Evolutionary conservation across 2,797 vertebrate species (phyloP).

Genomic region (Sebastes jordani): DNA sequence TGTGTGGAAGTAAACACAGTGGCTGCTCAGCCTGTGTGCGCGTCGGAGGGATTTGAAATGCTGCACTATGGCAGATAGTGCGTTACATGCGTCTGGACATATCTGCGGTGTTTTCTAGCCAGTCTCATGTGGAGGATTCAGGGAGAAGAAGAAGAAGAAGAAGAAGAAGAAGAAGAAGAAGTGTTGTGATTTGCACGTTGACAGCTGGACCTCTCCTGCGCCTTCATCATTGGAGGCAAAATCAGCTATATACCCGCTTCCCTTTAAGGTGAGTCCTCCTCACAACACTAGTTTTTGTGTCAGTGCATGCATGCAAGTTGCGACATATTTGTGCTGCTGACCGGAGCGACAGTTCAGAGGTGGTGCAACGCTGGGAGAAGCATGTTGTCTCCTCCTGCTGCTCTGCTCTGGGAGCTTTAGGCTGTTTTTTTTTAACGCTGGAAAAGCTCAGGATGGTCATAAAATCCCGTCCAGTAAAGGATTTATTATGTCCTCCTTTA

Average conservation of each 20-base stretch:
- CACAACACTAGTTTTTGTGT: conserved; percentile 30
- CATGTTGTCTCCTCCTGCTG: conserved; percentile 4
- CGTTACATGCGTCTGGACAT: conserved; percentile 46
- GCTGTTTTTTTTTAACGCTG: background rate
- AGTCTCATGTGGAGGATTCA: conserved; percentile 13
- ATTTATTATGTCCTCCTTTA: conserved; percentile 17
- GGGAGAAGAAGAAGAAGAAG: background rate
- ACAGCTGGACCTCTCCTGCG: conserved; percentile 52
- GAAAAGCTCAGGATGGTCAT: conserved; percentile 10
- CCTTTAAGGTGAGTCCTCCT: conserved; percentile 64
- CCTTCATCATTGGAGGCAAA: conserved; percentile 7
- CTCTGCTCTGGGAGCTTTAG: background rate
- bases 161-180: background rate
- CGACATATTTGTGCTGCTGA: conserved; percentile 55
- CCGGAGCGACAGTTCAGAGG: conserved; percentile 8
- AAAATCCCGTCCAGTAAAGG: background rate
- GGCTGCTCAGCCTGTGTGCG: conserved; percentile 15
- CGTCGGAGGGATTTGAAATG: conserved; percentile 36
- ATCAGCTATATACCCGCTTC: conserved; percentile 8
- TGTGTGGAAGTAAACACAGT: conserved; percentile 12
- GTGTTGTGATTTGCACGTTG: conserved; percentile 30
- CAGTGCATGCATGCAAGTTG: conserved; percentile 53
- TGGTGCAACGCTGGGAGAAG: conserved; percentile 17
- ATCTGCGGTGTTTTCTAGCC: conserved; percentile 54
- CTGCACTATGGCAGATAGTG: conserved; percentile 61